Conservation (phyloP, 2,888 invertebrate species). For the Helicoverpa assulta region DNA sequence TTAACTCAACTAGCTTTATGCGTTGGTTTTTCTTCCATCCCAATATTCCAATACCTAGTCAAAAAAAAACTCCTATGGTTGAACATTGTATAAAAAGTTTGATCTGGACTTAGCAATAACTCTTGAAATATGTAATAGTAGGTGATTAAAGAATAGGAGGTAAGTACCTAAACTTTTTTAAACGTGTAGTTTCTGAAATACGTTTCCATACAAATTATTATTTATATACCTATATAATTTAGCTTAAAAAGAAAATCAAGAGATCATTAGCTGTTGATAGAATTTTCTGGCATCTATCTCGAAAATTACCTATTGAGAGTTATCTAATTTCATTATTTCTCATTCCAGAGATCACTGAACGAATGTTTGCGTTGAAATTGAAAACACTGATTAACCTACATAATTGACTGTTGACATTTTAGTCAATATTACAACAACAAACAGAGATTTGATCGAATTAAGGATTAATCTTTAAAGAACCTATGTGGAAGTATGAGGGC, state of each 20-base stretch:
- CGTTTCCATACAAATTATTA: background rate
- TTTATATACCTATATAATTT: background rate
- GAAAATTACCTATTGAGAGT: too few species aligned
- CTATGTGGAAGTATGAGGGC: too few species aligned
- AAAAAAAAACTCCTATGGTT: too few species aligned
- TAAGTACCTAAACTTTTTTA: too few species aligned
- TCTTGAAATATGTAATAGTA: too few species aligned
- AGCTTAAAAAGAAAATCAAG: background rate
- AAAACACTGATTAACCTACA: background rate
- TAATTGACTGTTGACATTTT: background rate
- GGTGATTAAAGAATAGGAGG: too few species aligned
- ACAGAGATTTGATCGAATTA: too few species aligned
- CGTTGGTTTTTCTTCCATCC: background rate
- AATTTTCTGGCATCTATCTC: background rate
- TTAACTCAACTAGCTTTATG: background rate
- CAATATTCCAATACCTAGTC: too few species aligned
- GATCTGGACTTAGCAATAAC: too few species aligned
- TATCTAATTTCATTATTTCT: background rate
- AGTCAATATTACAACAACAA: background rate
- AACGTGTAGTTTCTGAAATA: too few species aligned
- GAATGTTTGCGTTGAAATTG: background rate
- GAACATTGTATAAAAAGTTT: too few species aligned
- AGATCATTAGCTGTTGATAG: slow-evolving; percentile 20
- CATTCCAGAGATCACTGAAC: background rate
- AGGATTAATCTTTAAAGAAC: too few species aligned